Conservation (phyloP, 2,888 invertebrate species). For the Drosophila mettleri region DNA sequence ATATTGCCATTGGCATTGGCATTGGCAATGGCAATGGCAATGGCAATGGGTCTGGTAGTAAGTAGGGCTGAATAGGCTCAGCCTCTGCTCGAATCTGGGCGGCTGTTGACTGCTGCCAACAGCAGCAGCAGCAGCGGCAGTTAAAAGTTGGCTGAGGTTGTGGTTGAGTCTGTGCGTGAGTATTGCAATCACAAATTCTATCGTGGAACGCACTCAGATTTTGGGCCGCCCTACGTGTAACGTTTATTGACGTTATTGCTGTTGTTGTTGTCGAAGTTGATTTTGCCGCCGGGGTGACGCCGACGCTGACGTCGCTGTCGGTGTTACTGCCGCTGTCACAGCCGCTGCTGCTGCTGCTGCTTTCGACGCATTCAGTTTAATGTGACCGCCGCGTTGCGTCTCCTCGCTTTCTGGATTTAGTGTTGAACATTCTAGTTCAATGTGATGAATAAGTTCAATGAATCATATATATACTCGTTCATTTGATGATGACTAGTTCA, state of each 20-base stretch:
- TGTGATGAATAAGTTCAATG: conserved; percentile 5
- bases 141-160: conserved; percentile 32
- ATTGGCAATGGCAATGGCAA: conserved; percentile 9
- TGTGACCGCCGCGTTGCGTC: conserved; percentile 65
- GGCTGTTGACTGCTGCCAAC: conserved; percentile 31
- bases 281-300: conserved; percentile 43
- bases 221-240: conserved; percentile 67
- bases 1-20: conserved; percentile 12
- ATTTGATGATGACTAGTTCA: not conserved
- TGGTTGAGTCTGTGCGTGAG: conserved; percentile 57
- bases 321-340: conserved; percentile 15
- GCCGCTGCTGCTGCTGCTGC: conserved; percentile 31
- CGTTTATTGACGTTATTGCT: conserved; percentile 39
- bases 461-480: not conserved
- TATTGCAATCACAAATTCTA: conserved; percentile 77
- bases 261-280: conserved; percentile 19
- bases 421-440: conserved; percentile 10
- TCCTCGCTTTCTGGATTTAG: conserved; percentile 73
- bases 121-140: conserved; percentile 8
- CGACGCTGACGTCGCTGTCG: conserved; percentile 32
- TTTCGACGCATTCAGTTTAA: conserved; percentile 73
- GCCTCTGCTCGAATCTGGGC: conserved; percentile 29
- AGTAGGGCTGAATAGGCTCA: conserved; percentile 32
- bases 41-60: conserved; percentile 24
- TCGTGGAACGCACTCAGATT: conserved; percentile 70